Evolutionary conservation across 2,888 invertebrate genomes (phyloP), one percentile per base, ranked within the genome.

Genomic region (Amorpha juglandis): DNA sequence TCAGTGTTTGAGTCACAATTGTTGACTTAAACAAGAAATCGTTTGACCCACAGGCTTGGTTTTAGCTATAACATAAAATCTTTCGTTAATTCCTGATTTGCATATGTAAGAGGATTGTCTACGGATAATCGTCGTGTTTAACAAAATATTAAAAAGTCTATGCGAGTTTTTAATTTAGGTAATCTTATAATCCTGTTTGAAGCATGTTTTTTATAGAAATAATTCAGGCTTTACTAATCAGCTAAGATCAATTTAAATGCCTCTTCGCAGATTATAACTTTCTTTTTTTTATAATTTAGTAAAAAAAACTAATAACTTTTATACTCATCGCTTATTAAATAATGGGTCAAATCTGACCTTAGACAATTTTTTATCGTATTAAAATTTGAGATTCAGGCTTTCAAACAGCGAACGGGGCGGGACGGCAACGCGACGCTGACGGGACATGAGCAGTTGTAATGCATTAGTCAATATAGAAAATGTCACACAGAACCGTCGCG

Each of bases 1-100:
- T 50, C 52, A 65, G 19, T 55, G 47, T 63, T 65, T 64, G 53
- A 66, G 47, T 68, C 63, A 53, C 52, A 63, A 58, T 58, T 64
- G 64, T 63, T 68, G 62, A 66, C 58, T 58, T 65, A 58, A 58
- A 58, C 48, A 19, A 58, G 58, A 45, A 48, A 48, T 65, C 21
- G 47, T 33, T 35, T 65, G 58, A 65, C 55, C 58, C 12, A 58
- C 38, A 58, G 42, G 38, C 58, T 42, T 19, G 58, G 58, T 58
- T 58, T 33, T 33, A n/a, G 58, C 38, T 33, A 33, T 11, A 58
- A 58, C 42, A 42, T 38, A 42, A 19, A 38, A 19, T 21, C 35
- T 16, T 58, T 58, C 16, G 55, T 38, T 58, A 58, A 58, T 42
- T 58, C 42, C 58, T 58, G 38, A 58, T 58, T 58, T 58, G 58